Conservation (phyloP, 2,888 invertebrate genomes). For the Heliconius sara region DNA sequence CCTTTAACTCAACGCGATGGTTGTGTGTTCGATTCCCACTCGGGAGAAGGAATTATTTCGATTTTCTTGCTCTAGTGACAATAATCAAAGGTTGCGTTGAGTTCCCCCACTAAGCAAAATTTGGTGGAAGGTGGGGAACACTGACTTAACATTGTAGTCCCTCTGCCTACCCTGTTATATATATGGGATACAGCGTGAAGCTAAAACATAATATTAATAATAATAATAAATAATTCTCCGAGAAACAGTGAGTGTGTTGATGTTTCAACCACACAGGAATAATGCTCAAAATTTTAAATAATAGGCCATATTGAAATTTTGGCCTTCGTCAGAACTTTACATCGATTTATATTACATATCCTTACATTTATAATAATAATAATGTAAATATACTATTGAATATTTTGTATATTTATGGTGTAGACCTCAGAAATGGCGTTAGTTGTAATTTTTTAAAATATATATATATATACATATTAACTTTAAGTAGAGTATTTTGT, state of each 20-base stretch:
- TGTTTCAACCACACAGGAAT: slow-evolving; percentile 74
- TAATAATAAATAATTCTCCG: slow-evolving; percentile 21
- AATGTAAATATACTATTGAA: slow-evolving; percentile 67
- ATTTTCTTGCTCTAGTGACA: background rate
- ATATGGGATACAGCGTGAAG: background rate
- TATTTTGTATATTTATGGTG: slow-evolving; percentile 70
- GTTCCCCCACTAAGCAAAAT: background rate
- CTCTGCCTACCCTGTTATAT: background rate
- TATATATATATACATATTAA: slow-evolving; percentile 31
- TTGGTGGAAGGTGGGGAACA: no score
- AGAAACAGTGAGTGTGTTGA: slow-evolving; percentile 83
- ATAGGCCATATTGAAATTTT: slow-evolving; percentile 69
- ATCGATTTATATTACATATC: slow-evolving; percentile 56
- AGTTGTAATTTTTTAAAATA: slow-evolving; percentile 52
- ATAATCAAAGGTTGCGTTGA: background rate
- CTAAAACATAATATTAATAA: background rate
- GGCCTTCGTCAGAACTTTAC: slow-evolving; percentile 53
- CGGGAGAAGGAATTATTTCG: background rate
- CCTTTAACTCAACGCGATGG: background rate
- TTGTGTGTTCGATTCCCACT: background rate
- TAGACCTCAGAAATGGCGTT: slow-evolving; percentile 56
- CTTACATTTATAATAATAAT: slow-evolving; percentile 44
- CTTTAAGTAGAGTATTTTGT: slow-evolving; percentile 24
- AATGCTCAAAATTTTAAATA: slow-evolving; percentile 82
- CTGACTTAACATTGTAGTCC: background rate